A percentile compares a stretch with the other conserved stretches of the same genome.
These are phyloP conservation scores for Hypsopygia costalis DNA, from an alignment of 2,888 invertebrate genomes.

Conservation along the genomic window DNA sequence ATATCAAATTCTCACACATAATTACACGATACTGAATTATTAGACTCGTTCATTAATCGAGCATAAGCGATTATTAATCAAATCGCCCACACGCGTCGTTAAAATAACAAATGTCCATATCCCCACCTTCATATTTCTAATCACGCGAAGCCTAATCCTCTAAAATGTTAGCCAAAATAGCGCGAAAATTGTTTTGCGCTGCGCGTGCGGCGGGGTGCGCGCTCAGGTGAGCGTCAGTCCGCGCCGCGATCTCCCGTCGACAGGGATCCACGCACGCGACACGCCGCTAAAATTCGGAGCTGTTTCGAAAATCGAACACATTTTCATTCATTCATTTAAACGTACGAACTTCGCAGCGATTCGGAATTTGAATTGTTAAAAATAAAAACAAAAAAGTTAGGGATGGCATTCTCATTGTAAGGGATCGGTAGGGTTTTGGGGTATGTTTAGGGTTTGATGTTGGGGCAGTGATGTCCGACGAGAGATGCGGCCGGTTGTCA, in stretches of 20 bases:
- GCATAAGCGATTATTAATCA: conserved; percentile 50
- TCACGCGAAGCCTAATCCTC: conserved; percentile 74
- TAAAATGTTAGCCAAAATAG: conserved; percentile 79
- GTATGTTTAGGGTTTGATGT: conserved; percentile 34
- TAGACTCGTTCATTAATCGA: conserved; percentile 48
- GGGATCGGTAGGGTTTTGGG: conserved; percentile 20
- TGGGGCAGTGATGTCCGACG: conserved; percentile 70
- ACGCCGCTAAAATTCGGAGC: conserved; percentile 43
- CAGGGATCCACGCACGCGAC: conserved; percentile 68
- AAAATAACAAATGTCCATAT: conserved; percentile 40
- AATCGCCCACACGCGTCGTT: conserved; percentile 61
- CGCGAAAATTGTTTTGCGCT: conserved; percentile 75
- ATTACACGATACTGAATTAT: conserved; percentile 44
- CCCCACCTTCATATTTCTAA: conserved; percentile 60
- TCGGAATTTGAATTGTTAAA: conserved; percentile 23
- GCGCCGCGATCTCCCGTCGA: conserved; percentile 72
- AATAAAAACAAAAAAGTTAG: conserved; percentile 26
- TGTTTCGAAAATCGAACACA: conserved; percentile 50
- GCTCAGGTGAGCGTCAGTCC: conserved; percentile 70
- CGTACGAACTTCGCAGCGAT: conserved; percentile 23
- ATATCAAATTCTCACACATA: conserved; percentile 15
- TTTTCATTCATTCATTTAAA: conserved; percentile 13
- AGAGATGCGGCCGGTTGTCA: conserved; percentile 88
- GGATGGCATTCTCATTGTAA: conserved; percentile 19
- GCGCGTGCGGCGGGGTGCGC: conserved; percentile 66